Evolutionary conservation across 1,140 invertebrate genomes (phyloP).

Genomic region (Dermatophagoides farinae): DNA sequence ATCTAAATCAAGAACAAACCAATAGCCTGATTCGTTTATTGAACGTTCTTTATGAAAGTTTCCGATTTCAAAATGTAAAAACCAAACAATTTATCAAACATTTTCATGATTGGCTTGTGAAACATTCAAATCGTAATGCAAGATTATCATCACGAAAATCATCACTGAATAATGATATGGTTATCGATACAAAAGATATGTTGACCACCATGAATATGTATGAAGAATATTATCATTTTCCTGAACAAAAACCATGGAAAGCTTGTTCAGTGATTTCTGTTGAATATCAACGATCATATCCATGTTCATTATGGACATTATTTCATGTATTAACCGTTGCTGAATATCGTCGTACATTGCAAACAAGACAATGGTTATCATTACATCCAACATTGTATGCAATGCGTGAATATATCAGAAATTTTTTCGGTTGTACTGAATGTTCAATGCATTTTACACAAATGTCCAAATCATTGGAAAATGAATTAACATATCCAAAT

Average conservation of each 20-base stretch:
- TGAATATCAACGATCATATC: conserved; percentile 50
- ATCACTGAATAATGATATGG: neutral
- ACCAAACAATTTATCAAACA: conserved; percentile 3
- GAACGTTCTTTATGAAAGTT: conserved; percentile 42
- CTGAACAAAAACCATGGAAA: conserved; percentile 37
- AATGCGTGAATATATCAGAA: conserved; percentile 67
- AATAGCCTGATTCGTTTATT: conserved; percentile 49
- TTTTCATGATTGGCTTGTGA: neutral
- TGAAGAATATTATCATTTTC: conserved; percentile 10
- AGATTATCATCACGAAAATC: neutral
- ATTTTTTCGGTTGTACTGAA: conserved; percentile 83
- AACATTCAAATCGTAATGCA: neutral
- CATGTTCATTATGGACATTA: conserved; percentile 79
- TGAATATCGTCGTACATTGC: conserved; percentile 28
- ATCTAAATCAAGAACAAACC: conserved; percentile 45
- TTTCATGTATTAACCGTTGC: conserved; percentile 80
- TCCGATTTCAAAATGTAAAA: conserved; percentile 34
- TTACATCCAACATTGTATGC: conserved; percentile 46
- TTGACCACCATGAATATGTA: conserved; percentile 7
- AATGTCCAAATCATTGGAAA: conserved; percentile 40
- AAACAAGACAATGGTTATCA: conserved; percentile 24
- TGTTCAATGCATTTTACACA: conserved; percentile 63
- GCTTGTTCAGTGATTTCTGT: conserved; percentile 54
- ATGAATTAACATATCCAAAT: conserved; percentile 41
- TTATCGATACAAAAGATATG: neutral